Evolutionary conservation across 2,797 vertebrate genomes (phyloP).

Genomic region (Mormyrus hasselquistii): DNA sequence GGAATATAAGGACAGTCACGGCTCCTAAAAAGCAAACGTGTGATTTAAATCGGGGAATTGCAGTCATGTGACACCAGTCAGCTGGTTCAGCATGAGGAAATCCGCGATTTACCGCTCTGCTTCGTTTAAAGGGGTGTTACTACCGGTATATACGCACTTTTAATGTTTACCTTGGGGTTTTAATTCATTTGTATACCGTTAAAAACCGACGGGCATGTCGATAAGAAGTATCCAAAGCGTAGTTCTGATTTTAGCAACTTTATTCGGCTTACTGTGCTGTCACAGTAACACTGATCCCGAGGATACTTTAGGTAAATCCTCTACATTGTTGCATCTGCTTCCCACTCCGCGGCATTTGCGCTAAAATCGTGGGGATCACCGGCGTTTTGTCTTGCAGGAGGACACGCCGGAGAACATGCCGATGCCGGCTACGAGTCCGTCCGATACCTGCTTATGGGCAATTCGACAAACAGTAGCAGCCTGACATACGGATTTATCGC

Average conservation of each 20-base stretch:
- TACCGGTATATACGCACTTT: neutral
- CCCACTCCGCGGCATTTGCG: neutral
- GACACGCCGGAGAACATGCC: neutral
- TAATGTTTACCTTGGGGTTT: neutral
- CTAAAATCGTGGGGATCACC: neutral
- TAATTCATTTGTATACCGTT: neutral
- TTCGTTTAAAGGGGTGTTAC: neutral
- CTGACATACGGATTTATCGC: constrained; percentile 65
- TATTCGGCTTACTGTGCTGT: neutral
- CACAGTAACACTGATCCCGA: neutral
- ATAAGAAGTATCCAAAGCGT: neutral
- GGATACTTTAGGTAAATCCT: neutral
- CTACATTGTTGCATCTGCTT: neutral
- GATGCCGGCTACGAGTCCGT: neutral
- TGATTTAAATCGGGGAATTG: neutral
- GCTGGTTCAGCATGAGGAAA: constrained; percentile 11
- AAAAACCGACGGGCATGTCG: neutral
- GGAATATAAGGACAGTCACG: neutral
- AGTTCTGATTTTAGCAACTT: neutral
- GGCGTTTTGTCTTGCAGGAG: neutral
- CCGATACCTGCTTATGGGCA: constrained; percentile 3
- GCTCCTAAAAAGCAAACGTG: neutral
- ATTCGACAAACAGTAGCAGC: constrained; percentile 49
- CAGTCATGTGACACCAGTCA: constrained; percentile 19
- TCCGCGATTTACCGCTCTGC: neutral